Conservation (phyloP, 2,113 vertebrate species). For the Phainopepla nitens region DNA sequence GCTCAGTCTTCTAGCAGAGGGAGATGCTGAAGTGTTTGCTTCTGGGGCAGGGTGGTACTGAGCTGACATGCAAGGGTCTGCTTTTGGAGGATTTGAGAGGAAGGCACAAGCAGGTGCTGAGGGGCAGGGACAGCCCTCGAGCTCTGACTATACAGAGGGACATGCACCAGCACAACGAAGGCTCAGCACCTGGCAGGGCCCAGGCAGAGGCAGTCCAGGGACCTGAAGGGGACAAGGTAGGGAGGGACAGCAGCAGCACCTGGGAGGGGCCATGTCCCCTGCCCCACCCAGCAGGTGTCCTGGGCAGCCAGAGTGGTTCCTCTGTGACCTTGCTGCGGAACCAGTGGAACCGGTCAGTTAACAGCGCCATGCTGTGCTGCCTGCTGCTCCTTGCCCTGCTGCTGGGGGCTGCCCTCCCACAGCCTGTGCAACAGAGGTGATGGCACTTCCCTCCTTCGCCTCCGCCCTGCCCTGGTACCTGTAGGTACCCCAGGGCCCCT, state of each 20-base stretch:
- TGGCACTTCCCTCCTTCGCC: background rate
- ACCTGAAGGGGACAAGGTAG: background rate
- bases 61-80: background rate
- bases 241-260: background rate
- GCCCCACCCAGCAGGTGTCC: background rate
- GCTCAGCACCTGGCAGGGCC: background rate
- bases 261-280: no score
- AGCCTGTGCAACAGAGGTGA: constrained; percentile 5
- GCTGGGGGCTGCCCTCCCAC: background rate
- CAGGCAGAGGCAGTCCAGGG: background rate
- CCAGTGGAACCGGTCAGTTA: background rate
- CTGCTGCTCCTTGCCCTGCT: background rate
- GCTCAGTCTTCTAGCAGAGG: background rate
- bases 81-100: background rate
- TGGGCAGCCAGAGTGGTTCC: background rate
- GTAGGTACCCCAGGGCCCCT: background rate
- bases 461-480: background rate
- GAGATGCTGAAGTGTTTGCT: background rate
- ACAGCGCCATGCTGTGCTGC: background rate
- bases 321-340: background rate
- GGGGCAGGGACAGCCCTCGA: background rate
- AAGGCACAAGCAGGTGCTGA: background rate
- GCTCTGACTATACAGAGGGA: background rate
- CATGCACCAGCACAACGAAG: fast-evolving
- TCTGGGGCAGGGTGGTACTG: no score